phyloP scores from a whole-genome alignment of 2,113 vertebrate species.

The Cyrtonyx montezumae region DNA sequence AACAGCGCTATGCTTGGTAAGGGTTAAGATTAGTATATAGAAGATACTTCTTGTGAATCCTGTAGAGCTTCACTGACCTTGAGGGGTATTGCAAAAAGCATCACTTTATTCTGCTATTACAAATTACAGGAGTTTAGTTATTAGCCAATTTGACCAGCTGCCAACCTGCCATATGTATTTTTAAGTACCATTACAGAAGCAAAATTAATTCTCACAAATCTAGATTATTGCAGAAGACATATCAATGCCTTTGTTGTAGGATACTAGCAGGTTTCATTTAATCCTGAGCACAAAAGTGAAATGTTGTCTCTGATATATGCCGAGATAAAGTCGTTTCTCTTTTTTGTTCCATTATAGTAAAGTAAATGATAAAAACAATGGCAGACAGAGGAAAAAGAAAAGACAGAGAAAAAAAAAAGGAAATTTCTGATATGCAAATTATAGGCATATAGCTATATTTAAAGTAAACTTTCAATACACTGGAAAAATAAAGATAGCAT shows the following conservation, averaged over 20 bases:
- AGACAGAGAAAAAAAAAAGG: not conserved
- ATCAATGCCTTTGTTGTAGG: not conserved
- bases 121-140: not conserved
- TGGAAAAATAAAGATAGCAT: slow-evolving; percentile 37
- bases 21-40: not conserved
- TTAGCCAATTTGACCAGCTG: slow-evolving; percentile 11
- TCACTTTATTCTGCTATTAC: not conserved
- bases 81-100: not conserved
- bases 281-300: slow-evolving; percentile 29
- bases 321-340: slow-evolving; percentile 24
- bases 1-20: not conserved
- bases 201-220: not conserved
- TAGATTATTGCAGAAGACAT: not conserved
- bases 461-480: slow-evolving; percentile 8
- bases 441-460: slow-evolving; percentile 42
- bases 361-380: slow-evolving; percentile 7
- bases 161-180: not conserved
- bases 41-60: not conserved
- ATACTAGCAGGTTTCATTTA: slow-evolving; percentile 14
- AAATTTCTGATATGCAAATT: not conserved
- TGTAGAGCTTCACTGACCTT: not conserved
- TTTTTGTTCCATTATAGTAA: slow-evolving; percentile 30
- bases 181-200: not conserved
- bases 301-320: slow-evolving; percentile 28
- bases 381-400: not conserved